Conservation (phyloP, 2,888 invertebrate genomes). For the Tuta absoluta region DNA sequence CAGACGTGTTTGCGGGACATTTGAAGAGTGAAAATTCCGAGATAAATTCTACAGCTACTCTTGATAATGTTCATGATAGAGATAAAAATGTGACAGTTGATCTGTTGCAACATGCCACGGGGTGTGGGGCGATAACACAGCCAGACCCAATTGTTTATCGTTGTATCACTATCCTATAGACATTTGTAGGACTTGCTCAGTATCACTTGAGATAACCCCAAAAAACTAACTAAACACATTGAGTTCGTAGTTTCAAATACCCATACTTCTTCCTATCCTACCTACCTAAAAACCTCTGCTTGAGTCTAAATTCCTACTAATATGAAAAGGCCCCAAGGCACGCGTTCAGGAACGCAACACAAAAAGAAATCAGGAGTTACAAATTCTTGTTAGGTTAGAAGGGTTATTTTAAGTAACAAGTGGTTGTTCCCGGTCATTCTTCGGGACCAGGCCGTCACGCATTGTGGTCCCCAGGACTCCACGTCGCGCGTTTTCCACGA, state of each 20-base stretch:
- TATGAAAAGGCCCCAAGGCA: not conserved
- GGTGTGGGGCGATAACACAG: slow-evolving; percentile 36
- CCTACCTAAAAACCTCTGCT: not conserved
- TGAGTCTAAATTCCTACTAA: not conserved
- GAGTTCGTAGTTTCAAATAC: not conserved
- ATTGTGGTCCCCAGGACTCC: slow-evolving; percentile 35
- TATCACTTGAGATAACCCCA: slow-evolving; percentile 30
- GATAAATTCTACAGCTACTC: slow-evolving; percentile 5
- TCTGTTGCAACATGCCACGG: slow-evolving; percentile 37
- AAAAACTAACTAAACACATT: slow-evolving; percentile 7
- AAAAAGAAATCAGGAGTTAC: not conserved
- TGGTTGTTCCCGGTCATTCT: slow-evolving; percentile 20
- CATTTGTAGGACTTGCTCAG: slow-evolving; percentile 30
- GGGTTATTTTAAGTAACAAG: slow-evolving; percentile 5
- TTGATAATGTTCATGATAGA: slow-evolving; percentile 28
- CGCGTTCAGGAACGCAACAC: slow-evolving; percentile 4
- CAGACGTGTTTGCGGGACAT: not conserved
- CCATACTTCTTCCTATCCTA: not conserved
- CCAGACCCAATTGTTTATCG: slow-evolving; percentile 38
- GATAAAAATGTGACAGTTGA: slow-evolving; percentile 39
- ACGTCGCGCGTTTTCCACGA: slow-evolving; percentile 76
- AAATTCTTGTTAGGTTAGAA: not conserved
- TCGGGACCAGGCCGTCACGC: slow-evolving; percentile 27
- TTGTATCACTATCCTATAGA: slow-evolving; percentile 28
- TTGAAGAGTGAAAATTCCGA: not conserved